These are phyloP conservation scores for Otis tarda DNA, from an alignment of 2,113 vertebrate genomes.

Conservation along the genomic window DNA sequence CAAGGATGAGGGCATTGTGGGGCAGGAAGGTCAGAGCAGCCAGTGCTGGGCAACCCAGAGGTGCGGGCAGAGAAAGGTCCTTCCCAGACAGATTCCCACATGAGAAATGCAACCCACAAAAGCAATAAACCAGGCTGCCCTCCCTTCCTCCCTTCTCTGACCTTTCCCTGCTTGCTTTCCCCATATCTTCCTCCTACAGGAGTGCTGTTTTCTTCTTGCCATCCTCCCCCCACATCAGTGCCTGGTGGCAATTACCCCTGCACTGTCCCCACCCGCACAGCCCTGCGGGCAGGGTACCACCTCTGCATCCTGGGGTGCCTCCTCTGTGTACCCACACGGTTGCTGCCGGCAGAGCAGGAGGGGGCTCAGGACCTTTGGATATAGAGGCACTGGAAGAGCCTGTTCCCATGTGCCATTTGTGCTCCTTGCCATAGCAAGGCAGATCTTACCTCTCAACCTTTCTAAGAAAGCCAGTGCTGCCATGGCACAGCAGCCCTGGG, in stretches of 20 bases:
- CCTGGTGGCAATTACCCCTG: background rate
- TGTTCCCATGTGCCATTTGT: background rate
- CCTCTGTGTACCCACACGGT: background rate
- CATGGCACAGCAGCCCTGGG: background rate
- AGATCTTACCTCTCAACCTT: background rate
- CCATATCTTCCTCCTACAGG: background rate
- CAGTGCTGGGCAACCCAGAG: rapidly evolving
- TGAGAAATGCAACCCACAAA: background rate
- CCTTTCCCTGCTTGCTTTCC: background rate
- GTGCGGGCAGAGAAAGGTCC: background rate
- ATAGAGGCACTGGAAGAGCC: background rate
- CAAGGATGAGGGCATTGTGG: background rate
- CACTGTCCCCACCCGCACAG: background rate
- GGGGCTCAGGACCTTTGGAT: background rate
- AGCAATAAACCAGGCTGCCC: rapidly evolving
- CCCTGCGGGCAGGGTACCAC: background rate
- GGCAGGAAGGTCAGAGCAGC: background rate
- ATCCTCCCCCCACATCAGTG: background rate
- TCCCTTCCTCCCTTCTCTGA: background rate
- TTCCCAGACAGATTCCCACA: background rate
- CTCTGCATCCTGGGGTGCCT: rapidly evolving
- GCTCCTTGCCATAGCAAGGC: background rate
- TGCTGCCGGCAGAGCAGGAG: background rate
- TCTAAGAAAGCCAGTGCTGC: background rate
- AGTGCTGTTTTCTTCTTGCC: background rate